Conservation (phyloP, 2,113 vertebrate genomes). For the Oxyura jamaicensis region DNA sequence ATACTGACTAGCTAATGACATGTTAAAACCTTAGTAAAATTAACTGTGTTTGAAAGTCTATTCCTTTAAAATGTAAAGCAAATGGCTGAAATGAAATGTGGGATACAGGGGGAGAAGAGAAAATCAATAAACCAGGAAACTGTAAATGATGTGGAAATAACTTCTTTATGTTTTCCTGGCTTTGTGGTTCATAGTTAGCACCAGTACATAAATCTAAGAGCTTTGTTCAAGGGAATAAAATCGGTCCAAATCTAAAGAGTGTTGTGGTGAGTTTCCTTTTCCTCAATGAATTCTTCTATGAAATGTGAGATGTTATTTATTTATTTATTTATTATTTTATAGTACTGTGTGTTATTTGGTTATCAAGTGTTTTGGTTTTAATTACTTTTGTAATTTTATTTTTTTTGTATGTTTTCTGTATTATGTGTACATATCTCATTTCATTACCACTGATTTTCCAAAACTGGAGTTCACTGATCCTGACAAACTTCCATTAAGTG, state of each 20-base stretch:
- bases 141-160: conserved; percentile 43
- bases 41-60: conserved; percentile 12
- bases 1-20: neutral
- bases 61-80: conserved; percentile 42
- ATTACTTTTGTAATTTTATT: neutral
- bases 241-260: neutral
- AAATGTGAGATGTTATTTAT: neutral
- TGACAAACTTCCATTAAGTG: neutral
- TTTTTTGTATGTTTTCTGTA: neutral
- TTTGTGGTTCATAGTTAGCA: conserved; percentile 38
- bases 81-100: conserved; percentile 35
- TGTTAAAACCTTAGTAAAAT: conserved; percentile 26
- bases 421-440: neutral
- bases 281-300: neutral
- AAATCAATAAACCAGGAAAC: conserved; percentile 56
- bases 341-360: neutral
- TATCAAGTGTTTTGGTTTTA: neutral
- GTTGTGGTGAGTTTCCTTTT: neutral
- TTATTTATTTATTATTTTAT: neutral
- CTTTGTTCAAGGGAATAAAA: conserved; percentile 1
- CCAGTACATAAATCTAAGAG: neutral
- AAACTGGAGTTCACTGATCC: neutral
- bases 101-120: neutral
- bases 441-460: neutral
- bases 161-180: conserved; percentile 11